phyloP scores from a whole-genome alignment of 2,113 vertebrate genomes.

The Oreotrochilus melanogaster region DNA sequence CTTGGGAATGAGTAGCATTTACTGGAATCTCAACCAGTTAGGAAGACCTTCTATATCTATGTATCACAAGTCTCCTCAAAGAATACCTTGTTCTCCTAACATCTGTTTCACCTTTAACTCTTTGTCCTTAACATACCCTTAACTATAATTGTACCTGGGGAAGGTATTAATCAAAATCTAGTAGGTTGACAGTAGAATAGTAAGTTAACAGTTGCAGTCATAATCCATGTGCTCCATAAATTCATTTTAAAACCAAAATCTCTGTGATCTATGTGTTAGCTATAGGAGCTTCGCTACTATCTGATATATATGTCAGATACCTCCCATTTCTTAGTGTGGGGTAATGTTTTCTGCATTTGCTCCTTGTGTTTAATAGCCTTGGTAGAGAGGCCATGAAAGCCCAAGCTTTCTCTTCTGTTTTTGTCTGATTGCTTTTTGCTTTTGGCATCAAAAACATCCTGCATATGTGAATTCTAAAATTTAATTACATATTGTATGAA shows the following conservation, averaged over 20 bases:
- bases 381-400: neutral
- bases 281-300: slow-evolving; percentile 44
- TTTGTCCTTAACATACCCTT: neutral
- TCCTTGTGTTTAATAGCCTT: neutral
- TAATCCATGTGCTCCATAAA: slow-evolving; percentile 52
- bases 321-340: neutral
- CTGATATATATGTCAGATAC: slow-evolving; percentile 6
- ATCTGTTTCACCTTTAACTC: neutral
- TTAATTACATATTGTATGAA: slow-evolving; percentile 50
- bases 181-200: slow-evolving; percentile 6
- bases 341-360: neutral
- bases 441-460: neutral
- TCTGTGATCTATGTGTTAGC: slow-evolving; percentile 59
- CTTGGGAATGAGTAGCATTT: neutral
- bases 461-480: neutral
- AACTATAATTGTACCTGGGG: neutral
- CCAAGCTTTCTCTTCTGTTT: neutral
- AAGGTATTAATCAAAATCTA: slow-evolving; percentile 46
- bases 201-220: slow-evolving; percentile 54
- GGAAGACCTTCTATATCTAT: neutral
- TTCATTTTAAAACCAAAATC: slow-evolving; percentile 50
- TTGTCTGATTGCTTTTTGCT: neutral
- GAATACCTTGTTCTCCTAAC: neutral
- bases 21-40: neutral
- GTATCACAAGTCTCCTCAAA: neutral